phyloP scores from a whole-genome alignment of 2,797 vertebrate species.

The Trematomus bernacchii region DNA sequence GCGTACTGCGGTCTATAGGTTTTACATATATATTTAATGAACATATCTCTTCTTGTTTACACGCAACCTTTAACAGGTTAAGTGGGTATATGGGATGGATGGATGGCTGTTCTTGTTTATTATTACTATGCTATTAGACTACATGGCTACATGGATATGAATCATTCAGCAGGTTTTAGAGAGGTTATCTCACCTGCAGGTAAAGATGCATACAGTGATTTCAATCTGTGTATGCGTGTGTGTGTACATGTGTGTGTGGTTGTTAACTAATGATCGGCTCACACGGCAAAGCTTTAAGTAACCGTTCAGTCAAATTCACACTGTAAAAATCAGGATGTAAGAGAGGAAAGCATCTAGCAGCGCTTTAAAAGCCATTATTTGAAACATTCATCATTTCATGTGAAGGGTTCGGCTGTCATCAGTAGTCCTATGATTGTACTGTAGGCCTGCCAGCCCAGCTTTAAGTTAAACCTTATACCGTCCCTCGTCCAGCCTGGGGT shows the following conservation, averaged over 20 bases:
- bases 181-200: conserved; percentile 47
- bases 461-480: conserved; percentile 46
- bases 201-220: conserved; percentile 38
- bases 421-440: conserved; percentile 29
- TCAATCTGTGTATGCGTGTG: conserved; percentile 26
- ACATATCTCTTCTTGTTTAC: conserved; percentile 38
- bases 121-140: conserved; percentile 48
- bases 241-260: conserved; percentile 1
- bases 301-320: conserved; percentile 30
- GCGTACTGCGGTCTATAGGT: conserved; percentile 14
- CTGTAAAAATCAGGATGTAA: conserved; percentile 17
- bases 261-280: conserved; percentile 33
- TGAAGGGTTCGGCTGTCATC: conserved; percentile 35
- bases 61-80: conserved; percentile 38
- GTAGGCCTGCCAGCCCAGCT: conserved; percentile 50
- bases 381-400: conserved; percentile 3
- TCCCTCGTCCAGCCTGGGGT: conserved; percentile 44
- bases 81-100: conserved; percentile 25
- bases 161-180: conserved; percentile 56
- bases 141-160: conserved; percentile 37
- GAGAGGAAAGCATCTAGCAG: not conserved
- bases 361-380: not conserved
- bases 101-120: conserved; percentile 49
- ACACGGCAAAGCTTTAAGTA: conserved; percentile 27
- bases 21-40: conserved; percentile 50